Base-by-base conservation (phyloP, 2,888 invertebrate species). In the Heliconius aoede region DNA sequence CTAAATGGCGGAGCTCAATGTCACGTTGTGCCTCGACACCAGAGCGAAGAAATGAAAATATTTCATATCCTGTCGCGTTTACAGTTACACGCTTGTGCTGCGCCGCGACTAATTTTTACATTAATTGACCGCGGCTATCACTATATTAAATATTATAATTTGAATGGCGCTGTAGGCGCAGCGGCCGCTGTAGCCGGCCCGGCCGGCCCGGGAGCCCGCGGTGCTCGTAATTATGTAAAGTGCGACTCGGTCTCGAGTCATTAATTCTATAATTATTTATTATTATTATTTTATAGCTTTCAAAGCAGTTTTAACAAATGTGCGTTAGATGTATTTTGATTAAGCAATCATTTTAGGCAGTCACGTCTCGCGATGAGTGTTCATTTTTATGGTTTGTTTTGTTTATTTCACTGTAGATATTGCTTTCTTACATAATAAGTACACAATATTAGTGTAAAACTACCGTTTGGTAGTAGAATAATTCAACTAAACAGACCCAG, bases 211-310 rank as follows among this genome's bases (percentile, higher is more conserved):
- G 69, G 75, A 73, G 75, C 75, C 79, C 65, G 75, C 60, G 73
- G 75, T 77, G 69, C 51, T 69, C 40, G 71, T 73, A 75, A 79
- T 79, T 75, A 77, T 75, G 77, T 79, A 79, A 79, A 69, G 69
- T 18, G 69, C 74, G 65, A 78, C 40, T 24, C 65, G 71, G 73
- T 78, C 67, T 40, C 55, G 51, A 46, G 46, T 69, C 58, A 72
- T 77, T 79, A 76, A 79, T 76, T 74, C 60, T 62, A 69, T 73
- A 75, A 65, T 71, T 61, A 78, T 78, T 78, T 73, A 72, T 76
- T 72, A 74, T 78, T 72, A 74, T 72, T 73, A 46, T 65, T 73
- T 65, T 71, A 76, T 67, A 51, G n/a, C 51, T 28, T 26, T 13
- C 73, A 69, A 73, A 68, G 64, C 32, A 64, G 55, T 76, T 72